Base-by-base conservation (phyloP, 2,797 vertebrate species). In the Manis crassicaudata region DNA sequence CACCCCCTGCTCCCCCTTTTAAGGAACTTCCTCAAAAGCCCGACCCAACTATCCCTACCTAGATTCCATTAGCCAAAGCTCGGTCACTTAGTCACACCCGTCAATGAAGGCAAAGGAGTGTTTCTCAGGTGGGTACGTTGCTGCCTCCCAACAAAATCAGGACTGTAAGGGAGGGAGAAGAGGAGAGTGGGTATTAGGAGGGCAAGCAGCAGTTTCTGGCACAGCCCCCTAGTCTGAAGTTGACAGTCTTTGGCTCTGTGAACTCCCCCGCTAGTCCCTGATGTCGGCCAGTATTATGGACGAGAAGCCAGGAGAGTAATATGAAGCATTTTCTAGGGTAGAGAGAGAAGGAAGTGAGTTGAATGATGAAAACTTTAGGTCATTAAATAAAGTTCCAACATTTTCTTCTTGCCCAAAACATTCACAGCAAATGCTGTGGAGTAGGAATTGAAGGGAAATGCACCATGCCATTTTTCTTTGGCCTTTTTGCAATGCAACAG, bases 401-500 rank as follows among this genome's bases (percentile, higher is more conserved):
- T 93, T 97, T 97, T 82, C 97, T 97, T 94, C 94, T 97, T 5
- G 16, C 90, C 98, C 88, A 72, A 97, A 97, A 97, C 97, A 98
- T 97, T 97, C 97, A 88, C 97, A 87, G 90, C 95, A 92, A 97
- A 97, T 97, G 97, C 97, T 82, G 0, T 80, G 96, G 97, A 97
- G 92, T 94, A 96, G 97, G 97, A 98, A 97, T 97, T 94, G 97
- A 98, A 98, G 97, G 96, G 93, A 97, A 96, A 97, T 88, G 95
- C 93, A 82, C 98, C 83, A 0, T 97, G 97, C 98, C 97, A 98
- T 98, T 98, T 98, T 98, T 98, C 98, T 98, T 98, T 93, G 97
- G 97, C 98, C 97, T 98, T 98, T 99, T 98, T 98, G 98, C 98
- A 98, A 98, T 98, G 98, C 98, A 98, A 98, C 98, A 98, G 98